These are phyloP conservation scores for Chesias legatella DNA, from an alignment of 2,888 invertebrate genomes.

Conservation along the genomic window DNA sequence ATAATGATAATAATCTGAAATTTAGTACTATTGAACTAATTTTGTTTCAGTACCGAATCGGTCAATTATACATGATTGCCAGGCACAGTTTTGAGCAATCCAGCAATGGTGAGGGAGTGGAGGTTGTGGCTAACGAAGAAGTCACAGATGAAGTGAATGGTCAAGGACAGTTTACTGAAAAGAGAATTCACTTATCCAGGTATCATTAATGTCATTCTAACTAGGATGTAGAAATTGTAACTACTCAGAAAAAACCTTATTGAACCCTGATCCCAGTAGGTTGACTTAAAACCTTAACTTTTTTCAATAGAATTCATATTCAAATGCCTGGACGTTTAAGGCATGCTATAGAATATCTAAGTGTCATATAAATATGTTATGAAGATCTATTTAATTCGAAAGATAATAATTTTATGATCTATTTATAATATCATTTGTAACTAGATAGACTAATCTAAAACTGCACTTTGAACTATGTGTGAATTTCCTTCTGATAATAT, in stretches of 20 bases:
- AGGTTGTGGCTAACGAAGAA: conserved; percentile 91
- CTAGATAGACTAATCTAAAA: not conserved
- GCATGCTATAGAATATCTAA: too few relatives aligned
- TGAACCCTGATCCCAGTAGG: too few relatives aligned
- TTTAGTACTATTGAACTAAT: not conserved
- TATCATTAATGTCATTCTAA: conserved; percentile 40
- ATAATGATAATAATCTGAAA: too few relatives aligned
- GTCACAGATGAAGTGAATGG: conserved; percentile 90
- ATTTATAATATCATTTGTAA: not conserved
- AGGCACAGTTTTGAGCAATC: conserved; percentile 96
- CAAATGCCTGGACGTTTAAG: too few relatives aligned
- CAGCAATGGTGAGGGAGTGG: conserved; percentile 93
- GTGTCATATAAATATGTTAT: too few relatives aligned
- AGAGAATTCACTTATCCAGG: conserved; percentile 94
- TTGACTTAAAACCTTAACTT: too few relatives aligned
- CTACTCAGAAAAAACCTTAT: too few relatives aligned
- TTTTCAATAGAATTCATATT: too few relatives aligned
- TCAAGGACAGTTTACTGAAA: conserved; percentile 93
- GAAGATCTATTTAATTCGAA: too few relatives aligned
- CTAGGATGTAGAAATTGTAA: too few relatives aligned
- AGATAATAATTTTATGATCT: too few relatives aligned
- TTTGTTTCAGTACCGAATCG: conserved; percentile 89
- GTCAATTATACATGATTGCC: conserved; percentile 97
- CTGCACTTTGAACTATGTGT: not conserved
- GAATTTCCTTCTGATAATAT: not conserved